A percentile compares a stretch with the other conserved stretches of the same genome.
These are phyloP conservation scores for Synanthedon myopaeformis DNA, from an alignment of 2,888 invertebrate genomes.

Conservation along the genomic window DNA sequence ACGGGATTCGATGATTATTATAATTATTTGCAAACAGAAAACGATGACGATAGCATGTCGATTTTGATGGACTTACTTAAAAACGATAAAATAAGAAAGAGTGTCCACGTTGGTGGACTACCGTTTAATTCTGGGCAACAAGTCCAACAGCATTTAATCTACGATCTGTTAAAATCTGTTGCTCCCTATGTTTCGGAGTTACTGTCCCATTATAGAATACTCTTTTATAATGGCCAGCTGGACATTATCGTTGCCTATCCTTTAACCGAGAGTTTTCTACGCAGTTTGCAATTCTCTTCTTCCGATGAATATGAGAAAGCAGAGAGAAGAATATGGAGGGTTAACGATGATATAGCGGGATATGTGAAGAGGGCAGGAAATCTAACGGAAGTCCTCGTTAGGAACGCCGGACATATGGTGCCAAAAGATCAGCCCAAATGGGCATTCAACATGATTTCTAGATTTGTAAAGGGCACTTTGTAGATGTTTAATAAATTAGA, in stretches of 20 bases:
- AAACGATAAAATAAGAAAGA: conserved; percentile 47
- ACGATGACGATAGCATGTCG: conserved; percentile 50
- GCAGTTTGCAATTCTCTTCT: conserved; percentile 74
- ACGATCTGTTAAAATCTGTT: conserved; percentile 72
- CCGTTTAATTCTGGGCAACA: conserved; percentile 55
- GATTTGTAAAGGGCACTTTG: conserved; percentile 52
- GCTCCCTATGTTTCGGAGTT: conserved; percentile 51
- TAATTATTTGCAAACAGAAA: conserved; percentile 72
- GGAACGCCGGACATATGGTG: conserved; percentile 83
- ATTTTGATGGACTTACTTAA: conserved; percentile 36
- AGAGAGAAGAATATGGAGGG: conserved; percentile 74
- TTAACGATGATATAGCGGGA: conserved; percentile 76
- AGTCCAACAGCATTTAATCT: conserved; percentile 62
- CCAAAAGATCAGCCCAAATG: conserved; percentile 72
- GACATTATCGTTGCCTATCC: conserved; percentile 75
- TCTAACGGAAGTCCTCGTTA: conserved; percentile 77
- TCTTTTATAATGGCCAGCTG: conserved; percentile 76
- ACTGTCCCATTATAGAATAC: conserved; percentile 59
- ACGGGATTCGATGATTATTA: conserved; percentile 83
- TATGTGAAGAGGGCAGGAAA: conserved; percentile 79
- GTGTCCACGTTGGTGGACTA: conserved; percentile 73
- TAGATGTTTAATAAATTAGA: not conserved
- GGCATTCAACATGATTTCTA: conserved; percentile 67
- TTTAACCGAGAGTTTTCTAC: conserved; percentile 74
- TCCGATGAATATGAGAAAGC: conserved; percentile 74